Conservation (phyloP, 1,140 invertebrate genomes). For the Dinoponera quadriceps region DNA sequence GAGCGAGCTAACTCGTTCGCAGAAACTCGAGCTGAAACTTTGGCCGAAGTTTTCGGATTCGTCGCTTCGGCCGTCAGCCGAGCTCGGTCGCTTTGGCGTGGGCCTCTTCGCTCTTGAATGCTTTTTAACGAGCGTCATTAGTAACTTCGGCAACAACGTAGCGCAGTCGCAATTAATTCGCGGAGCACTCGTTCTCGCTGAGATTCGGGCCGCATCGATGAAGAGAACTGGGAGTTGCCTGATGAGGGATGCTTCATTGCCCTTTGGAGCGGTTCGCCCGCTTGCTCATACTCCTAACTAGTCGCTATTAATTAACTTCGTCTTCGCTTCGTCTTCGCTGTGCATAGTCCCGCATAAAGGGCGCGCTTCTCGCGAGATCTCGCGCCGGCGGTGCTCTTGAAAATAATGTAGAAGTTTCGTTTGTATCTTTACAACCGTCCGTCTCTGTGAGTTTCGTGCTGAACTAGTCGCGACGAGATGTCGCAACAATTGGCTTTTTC, state of each 20-base stretch:
- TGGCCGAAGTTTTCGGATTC: constrained; percentile 23
- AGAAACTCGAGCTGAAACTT: constrained; percentile 10
- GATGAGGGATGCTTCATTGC: constrained; percentile 17
- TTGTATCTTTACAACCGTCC: too few species aligned
- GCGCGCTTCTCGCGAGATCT: too few species aligned
- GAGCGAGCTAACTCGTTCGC: constrained; percentile 14
- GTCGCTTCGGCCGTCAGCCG: neutral
- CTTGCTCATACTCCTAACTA: too few species aligned
- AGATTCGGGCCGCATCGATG: neutral
- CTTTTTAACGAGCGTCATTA: constrained; percentile 60
- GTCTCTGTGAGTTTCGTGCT: too few species aligned
- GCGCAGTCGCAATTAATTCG: constrained; percentile 44
- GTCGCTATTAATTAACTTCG: too few species aligned
- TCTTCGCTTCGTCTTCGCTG: too few species aligned
- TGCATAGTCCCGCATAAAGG: too few species aligned
- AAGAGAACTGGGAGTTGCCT: constrained; percentile 25
- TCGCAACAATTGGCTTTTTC: too few species aligned
- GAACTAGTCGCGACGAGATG: too few species aligned
- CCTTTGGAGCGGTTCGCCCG: neutral
- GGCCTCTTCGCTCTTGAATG: constrained; percentile 37
- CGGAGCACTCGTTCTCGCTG: neutral
- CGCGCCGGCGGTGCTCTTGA: too few species aligned
- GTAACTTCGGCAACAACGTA: constrained; percentile 37
- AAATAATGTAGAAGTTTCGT: too few species aligned
- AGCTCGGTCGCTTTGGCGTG: constrained; percentile 14